Conservation (phyloP, 2,888 invertebrate genomes). For the Meghimatium bilineatum region DNA sequence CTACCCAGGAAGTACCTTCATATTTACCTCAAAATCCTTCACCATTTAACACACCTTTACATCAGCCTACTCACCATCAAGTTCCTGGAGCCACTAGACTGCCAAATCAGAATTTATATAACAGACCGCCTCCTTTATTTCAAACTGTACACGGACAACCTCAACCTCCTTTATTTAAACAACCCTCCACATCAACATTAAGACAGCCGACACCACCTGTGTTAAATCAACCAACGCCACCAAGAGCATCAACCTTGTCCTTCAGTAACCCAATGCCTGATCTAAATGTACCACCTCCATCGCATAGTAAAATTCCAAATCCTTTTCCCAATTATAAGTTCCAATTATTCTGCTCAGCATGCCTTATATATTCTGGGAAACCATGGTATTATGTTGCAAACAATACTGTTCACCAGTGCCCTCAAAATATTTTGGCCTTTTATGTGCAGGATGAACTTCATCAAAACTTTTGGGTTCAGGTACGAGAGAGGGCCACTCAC, state of each 20-base stretch:
- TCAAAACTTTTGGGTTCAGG: constrained; percentile 57
- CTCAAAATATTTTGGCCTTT: constrained; percentile 65
- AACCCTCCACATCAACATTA: constrained; percentile 32
- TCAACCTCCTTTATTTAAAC: constrained; percentile 4
- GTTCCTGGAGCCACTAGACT: background rate
- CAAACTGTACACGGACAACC: background rate
- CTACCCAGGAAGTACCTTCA: background rate
- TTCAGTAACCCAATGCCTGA: constrained; percentile 16
- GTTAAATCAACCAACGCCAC: background rate
- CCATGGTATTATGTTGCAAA: constrained; percentile 24
- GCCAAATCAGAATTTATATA: background rate
- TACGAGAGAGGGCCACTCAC: constrained; percentile 69
- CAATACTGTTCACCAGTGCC: constrained; percentile 61
- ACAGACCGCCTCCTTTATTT: constrained; percentile 32
- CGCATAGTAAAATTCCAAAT: background rate
- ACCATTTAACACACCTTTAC: background rate
- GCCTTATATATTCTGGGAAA: constrained; percentile 29
- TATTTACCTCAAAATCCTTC: background rate
- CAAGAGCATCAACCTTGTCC: background rate
- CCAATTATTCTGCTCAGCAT: constrained; percentile 24
- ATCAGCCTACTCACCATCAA: background rate
- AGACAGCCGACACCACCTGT: background rate
- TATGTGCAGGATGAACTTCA: constrained; percentile 50
- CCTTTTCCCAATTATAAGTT: constrained; percentile 32
- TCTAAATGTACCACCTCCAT: constrained; percentile 24